These are phyloP conservation scores for Uloborus diversus DNA, from an alignment of 1,140 invertebrate genomes.

Conservation along the genomic window DNA sequence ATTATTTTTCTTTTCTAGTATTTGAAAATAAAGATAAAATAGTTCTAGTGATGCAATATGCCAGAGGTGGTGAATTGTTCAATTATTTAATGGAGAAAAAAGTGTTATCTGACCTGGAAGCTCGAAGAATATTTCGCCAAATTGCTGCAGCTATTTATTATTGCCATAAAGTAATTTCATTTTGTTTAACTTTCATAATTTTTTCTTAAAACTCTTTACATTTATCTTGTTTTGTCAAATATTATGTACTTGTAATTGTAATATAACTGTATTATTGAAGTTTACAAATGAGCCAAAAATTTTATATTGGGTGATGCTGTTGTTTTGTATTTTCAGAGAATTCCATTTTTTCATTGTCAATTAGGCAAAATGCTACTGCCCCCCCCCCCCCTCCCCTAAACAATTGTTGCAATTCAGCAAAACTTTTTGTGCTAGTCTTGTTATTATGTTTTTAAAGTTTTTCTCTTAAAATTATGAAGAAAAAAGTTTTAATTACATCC, in stretches of 20 bases:
- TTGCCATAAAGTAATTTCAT: constrained; percentile 81
- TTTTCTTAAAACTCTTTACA: background rate
- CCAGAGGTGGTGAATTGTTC: constrained; percentile 96
- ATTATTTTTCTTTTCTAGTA: constrained; percentile 69
- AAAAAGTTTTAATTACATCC: no score
- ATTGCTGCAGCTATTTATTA: constrained; percentile 97
- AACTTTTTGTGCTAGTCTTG: no score
- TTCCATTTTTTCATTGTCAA: no score
- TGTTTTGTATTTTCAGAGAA: no score
- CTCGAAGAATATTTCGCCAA: constrained; percentile 93
- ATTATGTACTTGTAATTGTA: background rate
- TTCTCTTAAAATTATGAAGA: no score
- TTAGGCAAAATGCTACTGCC: no score
- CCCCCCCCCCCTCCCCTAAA: no score
- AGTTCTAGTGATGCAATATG: constrained; percentile 99
- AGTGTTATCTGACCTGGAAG: constrained; percentile 89
- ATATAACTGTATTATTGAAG: background rate
- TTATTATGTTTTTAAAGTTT: no score
- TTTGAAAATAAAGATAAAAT: constrained; percentile 99
- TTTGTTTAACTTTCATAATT: constrained; percentile 1
- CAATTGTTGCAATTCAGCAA: no score
- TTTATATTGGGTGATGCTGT: no score
- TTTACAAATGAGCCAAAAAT: background rate
- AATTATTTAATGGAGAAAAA: constrained; percentile 96
- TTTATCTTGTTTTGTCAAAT: background rate